Evolutionary conservation across 1,140 invertebrate genomes (phyloP), one percentile per base, ranked within the genome.

Genomic region (Drosophila orosa): DNA sequence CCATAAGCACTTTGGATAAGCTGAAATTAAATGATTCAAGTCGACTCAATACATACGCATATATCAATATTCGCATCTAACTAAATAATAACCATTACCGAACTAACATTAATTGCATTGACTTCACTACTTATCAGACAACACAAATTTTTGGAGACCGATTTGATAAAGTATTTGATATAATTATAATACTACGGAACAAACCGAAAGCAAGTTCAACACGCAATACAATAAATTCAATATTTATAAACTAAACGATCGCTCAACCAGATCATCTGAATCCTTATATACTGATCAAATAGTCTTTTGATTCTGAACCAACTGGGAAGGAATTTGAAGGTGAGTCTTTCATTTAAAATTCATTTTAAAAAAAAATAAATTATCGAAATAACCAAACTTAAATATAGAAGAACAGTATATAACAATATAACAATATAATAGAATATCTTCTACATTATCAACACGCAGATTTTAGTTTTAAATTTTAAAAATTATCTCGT

Each of bases 161-260:
- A 72, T 80, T 87, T 71, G 63, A 89, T 82, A 83, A 66, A 66
- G 42, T 58, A 76, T 76, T 83, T 68, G 57, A 62, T 35, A 59
- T 10, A 45, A 47, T 58, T 35, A 39, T 59, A 44, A 54, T 62
- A 76, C 52, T 40, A 42, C 52, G 31, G 48, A 39, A 33, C 19
- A 66, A 66, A 19, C 60, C 29, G 50, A 40, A 12, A 61, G 39
- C 39, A 37, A 69, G 50, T 58, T 57, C 31, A 74, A 75, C 47
- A 37, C 57, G 59, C 54, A 62, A 68, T 67, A 66, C 61, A 72
- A 59, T 73, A 87, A 79, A 73, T 73, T 80, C 68, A 83, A 79
- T 77, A 87, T 76, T 77, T 89, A 45, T 83, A 39, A 54, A 47
- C 67, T 37, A 40, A 60, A 79, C 48, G 81, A 77, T 67, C 50